phyloP scores from a whole-genome alignment of 2,888 invertebrate species.

The Drosophila cognata region DNA sequence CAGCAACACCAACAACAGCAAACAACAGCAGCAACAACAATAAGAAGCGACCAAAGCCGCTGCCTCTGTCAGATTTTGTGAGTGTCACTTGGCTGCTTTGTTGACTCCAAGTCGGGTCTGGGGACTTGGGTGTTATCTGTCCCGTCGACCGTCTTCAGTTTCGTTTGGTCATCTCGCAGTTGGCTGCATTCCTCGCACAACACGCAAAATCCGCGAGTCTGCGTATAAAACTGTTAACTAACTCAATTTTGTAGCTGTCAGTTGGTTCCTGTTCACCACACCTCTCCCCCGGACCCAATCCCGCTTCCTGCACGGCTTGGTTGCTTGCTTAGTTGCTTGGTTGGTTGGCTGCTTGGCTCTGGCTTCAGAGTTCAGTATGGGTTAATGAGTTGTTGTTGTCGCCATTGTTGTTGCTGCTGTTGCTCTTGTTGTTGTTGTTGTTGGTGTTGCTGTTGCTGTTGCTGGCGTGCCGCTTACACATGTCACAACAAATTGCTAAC shows the following conservation, averaged over 20 bases:
- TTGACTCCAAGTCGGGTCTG: slow-evolving; percentile 23
- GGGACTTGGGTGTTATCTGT: slow-evolving; percentile 69
- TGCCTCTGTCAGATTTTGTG: slow-evolving; percentile 79
- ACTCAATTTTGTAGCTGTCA: slow-evolving; percentile 85
- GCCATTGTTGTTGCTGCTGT: slow-evolving; percentile 30
- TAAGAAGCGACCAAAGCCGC: slow-evolving; percentile 50
- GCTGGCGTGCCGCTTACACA: slow-evolving; percentile 69
- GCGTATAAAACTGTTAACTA: slow-evolving; percentile 85
- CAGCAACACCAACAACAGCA: slow-evolving; percentile 40
- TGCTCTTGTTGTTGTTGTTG: slow-evolving; percentile 27
- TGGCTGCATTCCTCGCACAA: slow-evolving; percentile 62
- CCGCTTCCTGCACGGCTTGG: neutral
- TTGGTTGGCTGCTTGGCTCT: slow-evolving; percentile 27
- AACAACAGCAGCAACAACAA: slow-evolving; percentile 37
- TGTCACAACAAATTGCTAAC: slow-evolving; percentile 80
- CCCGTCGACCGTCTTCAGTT: slow-evolving; percentile 72
- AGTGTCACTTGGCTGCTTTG: slow-evolving; percentile 77
- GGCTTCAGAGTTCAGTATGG: slow-evolving; percentile 74
- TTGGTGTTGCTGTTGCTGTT: slow-evolving; percentile 36
- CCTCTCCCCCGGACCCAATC: neutral
- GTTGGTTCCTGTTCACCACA: slow-evolving; percentile 52
- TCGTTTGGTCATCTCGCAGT: slow-evolving; percentile 44
- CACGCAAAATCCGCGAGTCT: slow-evolving; percentile 82
- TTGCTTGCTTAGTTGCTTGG: slow-evolving; percentile 3
- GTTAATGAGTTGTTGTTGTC: slow-evolving; percentile 78